A percentile compares a stretch with the other conserved stretches of the same genome.
Conservation (phyloP, 2,888 invertebrate species). For the Diaphora mendica region DNA sequence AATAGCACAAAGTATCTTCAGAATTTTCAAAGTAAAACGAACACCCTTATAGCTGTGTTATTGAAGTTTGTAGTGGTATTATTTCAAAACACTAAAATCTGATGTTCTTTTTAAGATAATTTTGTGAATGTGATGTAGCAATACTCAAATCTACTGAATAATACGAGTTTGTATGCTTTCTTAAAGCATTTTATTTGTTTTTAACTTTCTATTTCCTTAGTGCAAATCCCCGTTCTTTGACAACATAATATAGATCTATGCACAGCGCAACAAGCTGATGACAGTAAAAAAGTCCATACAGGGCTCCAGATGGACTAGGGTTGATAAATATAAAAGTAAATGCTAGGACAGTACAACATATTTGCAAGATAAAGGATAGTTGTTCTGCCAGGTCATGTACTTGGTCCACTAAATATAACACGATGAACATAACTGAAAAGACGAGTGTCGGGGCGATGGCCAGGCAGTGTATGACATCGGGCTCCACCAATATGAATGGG, state of each 20-base stretch:
- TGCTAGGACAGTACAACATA: constrained; percentile 58
- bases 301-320: constrained; percentile 51
- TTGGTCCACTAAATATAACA: constrained; percentile 81
- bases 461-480: constrained; percentile 71
- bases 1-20: background rate
- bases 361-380: constrained; percentile 69
- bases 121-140: constrained; percentile 17
- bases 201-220: constrained; percentile 31
- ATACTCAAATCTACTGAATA: constrained; percentile 54
- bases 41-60: background rate
- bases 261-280: constrained; percentile 72
- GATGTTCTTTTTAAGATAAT: background rate
- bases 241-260: constrained; percentile 71
- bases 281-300: constrained; percentile 72
- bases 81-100: background rate
- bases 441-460: constrained; percentile 76
- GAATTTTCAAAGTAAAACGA: background rate
- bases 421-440: constrained; percentile 74
- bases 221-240: constrained; percentile 70
- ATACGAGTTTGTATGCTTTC: constrained; percentile 59
- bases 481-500: constrained; percentile 69
- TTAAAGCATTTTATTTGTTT: constrained; percentile 59
- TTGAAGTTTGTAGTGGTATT: background rate
- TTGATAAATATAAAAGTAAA: constrained; percentile 53
- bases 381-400: constrained; percentile 78